Evolutionary conservation across 1,140 invertebrate species (phyloP).

Genomic region (Sesamia nonagrioides): DNA sequence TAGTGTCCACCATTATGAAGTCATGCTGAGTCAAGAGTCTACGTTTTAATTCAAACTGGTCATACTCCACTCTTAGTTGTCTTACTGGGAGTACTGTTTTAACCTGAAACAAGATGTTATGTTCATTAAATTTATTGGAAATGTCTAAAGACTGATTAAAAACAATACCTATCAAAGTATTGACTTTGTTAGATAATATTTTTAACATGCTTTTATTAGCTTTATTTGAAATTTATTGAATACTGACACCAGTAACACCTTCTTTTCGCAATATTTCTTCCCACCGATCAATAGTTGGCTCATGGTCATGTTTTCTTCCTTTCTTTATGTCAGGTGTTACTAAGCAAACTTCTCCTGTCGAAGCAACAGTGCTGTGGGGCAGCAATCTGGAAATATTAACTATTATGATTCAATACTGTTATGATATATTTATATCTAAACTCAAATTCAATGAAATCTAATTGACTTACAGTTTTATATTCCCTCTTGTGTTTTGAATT

Average conservation of each 20-base stretch:
- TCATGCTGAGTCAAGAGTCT: conserved; percentile 89
- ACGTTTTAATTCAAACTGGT: conserved; percentile 89
- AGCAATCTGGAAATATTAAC: conserved; percentile 67
- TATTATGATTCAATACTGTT: background rate
- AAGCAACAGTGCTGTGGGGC: conserved; percentile 75
- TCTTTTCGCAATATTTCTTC: conserved; percentile 86
- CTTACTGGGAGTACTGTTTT: conserved; percentile 88
- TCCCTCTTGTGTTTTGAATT: conserved; percentile 74
- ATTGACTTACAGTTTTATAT: conserved; percentile 76
- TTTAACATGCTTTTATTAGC: too few species aligned
- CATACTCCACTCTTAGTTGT: conserved; percentile 90
- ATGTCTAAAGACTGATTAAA: too few species aligned
- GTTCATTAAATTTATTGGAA: too few species aligned
- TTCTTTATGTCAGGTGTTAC: conserved; percentile 87
- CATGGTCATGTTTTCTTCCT: conserved; percentile 87
- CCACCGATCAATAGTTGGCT: conserved; percentile 89
- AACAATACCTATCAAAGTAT: too few species aligned
- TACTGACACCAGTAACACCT: conserved; percentile 84
- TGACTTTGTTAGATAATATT: too few species aligned
- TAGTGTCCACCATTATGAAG: conserved; percentile 89
- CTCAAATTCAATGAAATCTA: background rate
- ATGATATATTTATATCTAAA: background rate
- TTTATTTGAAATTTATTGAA: background rate
- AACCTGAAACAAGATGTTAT: conserved; percentile 64
- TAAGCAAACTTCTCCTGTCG: conserved; percentile 87